These are phyloP conservation scores for Agrypnus murinus DNA, from an alignment of 2,888 invertebrate genomes.

Conservation along the genomic window DNA sequence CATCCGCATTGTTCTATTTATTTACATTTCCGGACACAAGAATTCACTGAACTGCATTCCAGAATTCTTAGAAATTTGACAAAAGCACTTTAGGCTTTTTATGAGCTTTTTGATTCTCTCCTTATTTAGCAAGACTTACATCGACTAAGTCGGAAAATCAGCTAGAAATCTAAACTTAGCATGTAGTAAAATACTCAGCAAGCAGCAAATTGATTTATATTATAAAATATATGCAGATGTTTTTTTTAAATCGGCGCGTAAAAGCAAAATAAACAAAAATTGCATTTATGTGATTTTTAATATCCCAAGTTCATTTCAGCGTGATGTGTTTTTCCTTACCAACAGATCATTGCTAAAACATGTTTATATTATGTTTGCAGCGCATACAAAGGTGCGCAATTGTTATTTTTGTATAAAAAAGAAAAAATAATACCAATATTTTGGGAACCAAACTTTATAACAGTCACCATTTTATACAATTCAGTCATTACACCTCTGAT, in stretches of 20 bases:
- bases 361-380: not conserved
- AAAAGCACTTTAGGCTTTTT: not conserved
- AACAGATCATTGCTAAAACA: not conserved
- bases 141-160: not conserved
- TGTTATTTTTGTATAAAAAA: not conserved
- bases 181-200: constrained; percentile 9
- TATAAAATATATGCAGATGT: constrained; percentile 19
- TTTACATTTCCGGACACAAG: not conserved
- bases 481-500: not conserved
- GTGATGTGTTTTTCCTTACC: constrained; percentile 1
- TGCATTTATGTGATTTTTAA: constrained; percentile 11
- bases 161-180: constrained; percentile 14
- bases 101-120: not conserved
- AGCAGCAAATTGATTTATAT: constrained; percentile 16
- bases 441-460: not conserved
- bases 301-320: too few species aligned
- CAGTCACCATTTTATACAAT: not conserved
- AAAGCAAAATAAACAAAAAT: constrained; percentile 6
- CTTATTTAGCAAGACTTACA: not conserved
- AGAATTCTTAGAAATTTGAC: not conserved
- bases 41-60: not conserved
- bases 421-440: not conserved
- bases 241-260: constrained; percentile 19
- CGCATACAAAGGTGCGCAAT: constrained; percentile 4
- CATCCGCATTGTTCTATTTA: constrained; percentile 18